phyloP scores from a whole-genome alignment of 2,113 vertebrate genomes.

The Elachura formosa region DNA sequence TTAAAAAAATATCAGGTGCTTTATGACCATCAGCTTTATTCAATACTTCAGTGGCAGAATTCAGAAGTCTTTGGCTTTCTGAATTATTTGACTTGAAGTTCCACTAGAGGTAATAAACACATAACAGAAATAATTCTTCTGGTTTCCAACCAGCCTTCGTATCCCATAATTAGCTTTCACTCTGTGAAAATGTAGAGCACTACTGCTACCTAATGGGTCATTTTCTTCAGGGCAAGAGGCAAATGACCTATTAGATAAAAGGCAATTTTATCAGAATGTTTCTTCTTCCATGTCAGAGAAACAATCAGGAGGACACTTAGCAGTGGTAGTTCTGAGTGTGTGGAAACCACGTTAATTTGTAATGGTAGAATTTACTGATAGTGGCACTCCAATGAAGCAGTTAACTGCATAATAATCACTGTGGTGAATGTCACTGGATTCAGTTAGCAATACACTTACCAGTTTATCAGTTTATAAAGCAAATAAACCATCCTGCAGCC shows the following conservation, averaged over 20 bases:
- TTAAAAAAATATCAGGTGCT: neutral
- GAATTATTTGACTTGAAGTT: neutral
- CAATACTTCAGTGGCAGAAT: neutral
- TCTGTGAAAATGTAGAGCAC: neutral
- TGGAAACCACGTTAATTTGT: fast-evolving
- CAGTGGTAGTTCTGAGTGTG: neutral
- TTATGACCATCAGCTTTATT: neutral
- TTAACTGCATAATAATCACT: neutral
- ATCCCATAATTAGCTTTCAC: neutral
- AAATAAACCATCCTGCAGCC: neutral
- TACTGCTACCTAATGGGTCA: neutral
- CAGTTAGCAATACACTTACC: neutral
- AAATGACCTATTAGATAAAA: neutral
- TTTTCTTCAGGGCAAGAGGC: neutral
- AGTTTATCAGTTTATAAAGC: neutral
- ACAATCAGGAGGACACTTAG: neutral
- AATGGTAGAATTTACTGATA: neutral
- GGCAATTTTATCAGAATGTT: neutral
- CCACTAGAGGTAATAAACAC: neutral
- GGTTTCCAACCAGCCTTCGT: neutral
- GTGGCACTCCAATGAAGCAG: neutral
- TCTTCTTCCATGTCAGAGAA: neutral
- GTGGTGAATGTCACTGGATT: neutral
- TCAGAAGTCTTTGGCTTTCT: neutral
- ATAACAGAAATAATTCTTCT: neutral